These are phyloP conservation scores for Drosophila nr. perissopoda DNA, from an alignment of 2,888 invertebrate species.

Conservation along the genomic window DNA sequence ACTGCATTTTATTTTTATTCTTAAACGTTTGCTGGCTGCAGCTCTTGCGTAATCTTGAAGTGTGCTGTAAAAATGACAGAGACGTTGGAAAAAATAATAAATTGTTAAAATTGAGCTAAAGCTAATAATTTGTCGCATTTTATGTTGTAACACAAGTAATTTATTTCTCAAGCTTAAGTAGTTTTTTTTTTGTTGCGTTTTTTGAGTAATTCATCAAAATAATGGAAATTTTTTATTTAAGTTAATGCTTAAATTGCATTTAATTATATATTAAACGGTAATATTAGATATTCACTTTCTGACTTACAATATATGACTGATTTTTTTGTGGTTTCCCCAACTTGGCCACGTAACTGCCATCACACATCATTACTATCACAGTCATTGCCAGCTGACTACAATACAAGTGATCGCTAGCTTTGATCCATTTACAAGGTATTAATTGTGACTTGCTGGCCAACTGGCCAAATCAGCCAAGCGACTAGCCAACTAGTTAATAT, in stretches of 20 bases:
- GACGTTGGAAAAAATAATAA: background rate
- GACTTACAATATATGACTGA: slow-evolving; percentile 1
- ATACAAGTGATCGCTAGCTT: slow-evolving; percentile 20
- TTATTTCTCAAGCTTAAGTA: background rate
- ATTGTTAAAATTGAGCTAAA: background rate
- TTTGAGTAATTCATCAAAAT: background rate
- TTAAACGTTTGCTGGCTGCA: background rate
- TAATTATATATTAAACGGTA: background rate
- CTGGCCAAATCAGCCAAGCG: slow-evolving; percentile 33
- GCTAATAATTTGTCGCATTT: slow-evolving; percentile 1
- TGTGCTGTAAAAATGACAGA: background rate
- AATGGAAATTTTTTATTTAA: background rate
- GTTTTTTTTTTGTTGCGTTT: background rate
- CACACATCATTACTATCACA: slow-evolving; percentile 27
- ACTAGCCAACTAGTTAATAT: slow-evolving; percentile 14
- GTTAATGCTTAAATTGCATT: background rate
- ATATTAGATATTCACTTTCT: background rate
- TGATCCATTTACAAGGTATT: slow-evolving; percentile 23
- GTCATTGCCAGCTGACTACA: slow-evolving; percentile 27
- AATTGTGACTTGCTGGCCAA: slow-evolving; percentile 18
- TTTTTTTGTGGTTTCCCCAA: slow-evolving; percentile 27
- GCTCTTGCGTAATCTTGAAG: background rate
- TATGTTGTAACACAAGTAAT: background rate
- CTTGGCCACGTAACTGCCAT: slow-evolving; percentile 1
- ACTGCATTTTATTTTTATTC: background rate